phyloP scores from a whole-genome alignment of 2,113 vertebrate species.

The Meleagris gallopavo region DNA sequence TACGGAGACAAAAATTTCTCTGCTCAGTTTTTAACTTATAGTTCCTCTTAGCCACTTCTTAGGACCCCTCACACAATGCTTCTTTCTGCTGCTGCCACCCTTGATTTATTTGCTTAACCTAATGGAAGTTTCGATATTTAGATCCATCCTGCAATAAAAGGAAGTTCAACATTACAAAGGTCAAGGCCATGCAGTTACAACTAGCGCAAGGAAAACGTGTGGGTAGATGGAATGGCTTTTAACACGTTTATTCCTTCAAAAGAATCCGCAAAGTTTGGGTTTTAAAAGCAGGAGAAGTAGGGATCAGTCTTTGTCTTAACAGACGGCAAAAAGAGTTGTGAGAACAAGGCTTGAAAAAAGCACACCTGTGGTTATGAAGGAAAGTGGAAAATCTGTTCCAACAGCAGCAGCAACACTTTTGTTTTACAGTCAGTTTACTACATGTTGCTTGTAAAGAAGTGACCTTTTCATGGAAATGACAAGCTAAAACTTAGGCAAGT shows the following conservation, averaged over 20 bases:
- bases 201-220: not conserved
- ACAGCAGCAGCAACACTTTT: not conserved
- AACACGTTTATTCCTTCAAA: conserved; percentile 11
- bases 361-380: not conserved
- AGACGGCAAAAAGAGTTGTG: not conserved
- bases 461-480: not conserved
- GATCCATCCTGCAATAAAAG: conserved; percentile 67
- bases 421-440: not conserved
- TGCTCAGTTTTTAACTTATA: not conserved
- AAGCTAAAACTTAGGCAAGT: not conserved
- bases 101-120: conserved; percentile 59
- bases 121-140: conserved; percentile 67
- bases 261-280: not conserved
- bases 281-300: not conserved
- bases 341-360: not conserved
- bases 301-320: not conserved
- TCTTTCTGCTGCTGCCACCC: conserved; percentile 31
- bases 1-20: not conserved
- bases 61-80: conserved; percentile 27
- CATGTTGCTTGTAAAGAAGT: not conserved
- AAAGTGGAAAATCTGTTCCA: not conserved
- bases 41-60: not conserved
- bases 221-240: not conserved
- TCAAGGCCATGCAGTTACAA: conserved; percentile 36
- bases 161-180: conserved; percentile 68